Evolutionary conservation across 2,113 vertebrate species (phyloP), one percentile per base, ranked within the genome.

Genomic region (Phalacrocorax brasilianus): DNA sequence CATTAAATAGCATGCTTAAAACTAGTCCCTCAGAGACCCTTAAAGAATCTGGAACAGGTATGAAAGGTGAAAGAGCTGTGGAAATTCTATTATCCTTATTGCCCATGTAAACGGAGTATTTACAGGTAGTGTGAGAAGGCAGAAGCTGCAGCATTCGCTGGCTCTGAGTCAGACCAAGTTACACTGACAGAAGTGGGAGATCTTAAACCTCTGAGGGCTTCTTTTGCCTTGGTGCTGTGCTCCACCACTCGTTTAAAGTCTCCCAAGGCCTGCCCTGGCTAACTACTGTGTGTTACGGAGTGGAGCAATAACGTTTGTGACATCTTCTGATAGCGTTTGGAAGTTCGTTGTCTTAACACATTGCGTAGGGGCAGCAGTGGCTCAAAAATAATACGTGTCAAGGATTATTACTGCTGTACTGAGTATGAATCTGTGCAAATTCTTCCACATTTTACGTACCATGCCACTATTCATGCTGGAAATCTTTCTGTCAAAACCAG

Each of bases 401-500:
- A 92, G 75, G 49, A 87, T 87, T 91, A 80, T 96, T 96, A 95
- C 86, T 87, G 80, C 93, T 92, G 72, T 55, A 90, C 56, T 93
- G 97, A 61, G 72, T 92, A 32, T 66, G 88, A 96, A 55, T 90
- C 73, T 81, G 27, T 89, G 79, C 83, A 92, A 95, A 96, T 77
- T 52, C 94, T 95, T 97, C 84, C 86, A 94, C 94, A 45, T 85
- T 93, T 95, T 89, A 26, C 80, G 89, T 93, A 26, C 14, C 87
- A 24, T 1, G 5, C 40, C 27, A 28, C 56, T 91, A 35, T 63
- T 85, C 6, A 7, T 91, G 95, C 88, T 94, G 74, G 80, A 97
- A 97, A 97, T 97, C 88, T 94, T 98, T 97, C 97, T 97, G 96
- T 96, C 97, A 94, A 96, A 97, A 96, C 91, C 94, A 94, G 75